Conservation (phyloP, 2,797 vertebrate species). For the Chrosomus eos region DNA sequence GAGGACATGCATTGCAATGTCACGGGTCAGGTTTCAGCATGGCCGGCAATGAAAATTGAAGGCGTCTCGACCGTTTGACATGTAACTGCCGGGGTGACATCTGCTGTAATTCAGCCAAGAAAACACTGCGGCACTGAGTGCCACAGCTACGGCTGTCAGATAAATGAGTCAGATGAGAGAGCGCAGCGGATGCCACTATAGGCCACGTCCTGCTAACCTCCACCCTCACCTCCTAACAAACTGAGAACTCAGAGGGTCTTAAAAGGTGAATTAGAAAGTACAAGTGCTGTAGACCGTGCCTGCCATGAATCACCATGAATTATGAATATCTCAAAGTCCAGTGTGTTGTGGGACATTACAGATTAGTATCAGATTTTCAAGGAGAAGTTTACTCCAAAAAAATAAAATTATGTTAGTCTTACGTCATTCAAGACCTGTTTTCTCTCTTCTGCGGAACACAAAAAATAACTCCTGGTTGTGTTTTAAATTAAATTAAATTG, state of each 20-base stretch:
- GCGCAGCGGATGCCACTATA: conserved; percentile 27
- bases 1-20: conserved; percentile 39
- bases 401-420: not conserved
- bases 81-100: conserved; percentile 59
- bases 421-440: not conserved
- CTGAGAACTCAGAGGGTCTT: conserved; percentile 37
- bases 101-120: conserved; percentile 57
- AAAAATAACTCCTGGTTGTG: not conserved
- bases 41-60: conserved; percentile 57
- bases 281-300: not conserved
- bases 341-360: conserved; percentile 11
- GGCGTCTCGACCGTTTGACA: conserved; percentile 52
- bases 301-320: conserved; percentile 1
- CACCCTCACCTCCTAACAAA: conserved; percentile 42
- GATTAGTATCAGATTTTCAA: not conserved
- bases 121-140: conserved; percentile 56
- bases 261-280: conserved; percentile 32
- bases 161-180: conserved; percentile 59
- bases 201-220: conserved; percentile 33
- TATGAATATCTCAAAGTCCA: conserved; percentile 15
- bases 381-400: not conserved
- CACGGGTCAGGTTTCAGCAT: conserved; percentile 54
- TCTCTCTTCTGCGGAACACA: not conserved
- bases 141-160: conserved; percentile 54
- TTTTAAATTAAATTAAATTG: not conserved